Evolutionary conservation across 2,113 vertebrate species (phyloP).

Genomic region (Thermophis baileyi): DNA sequence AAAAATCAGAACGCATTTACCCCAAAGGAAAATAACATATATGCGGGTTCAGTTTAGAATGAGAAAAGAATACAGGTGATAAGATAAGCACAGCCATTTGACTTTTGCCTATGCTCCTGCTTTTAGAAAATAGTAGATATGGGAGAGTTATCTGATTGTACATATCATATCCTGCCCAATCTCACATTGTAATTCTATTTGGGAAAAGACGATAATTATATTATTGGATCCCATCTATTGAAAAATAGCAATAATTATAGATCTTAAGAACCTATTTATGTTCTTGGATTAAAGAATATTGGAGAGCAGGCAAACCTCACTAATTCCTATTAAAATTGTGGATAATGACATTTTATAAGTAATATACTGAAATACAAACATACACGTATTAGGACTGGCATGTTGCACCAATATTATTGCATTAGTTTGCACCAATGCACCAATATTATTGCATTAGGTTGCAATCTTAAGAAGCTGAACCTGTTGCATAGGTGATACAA

Average conservation of each 20-base stretch:
- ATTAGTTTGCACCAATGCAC: neutral
- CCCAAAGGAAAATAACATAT: neutral
- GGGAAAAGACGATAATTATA: neutral
- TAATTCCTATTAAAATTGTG: neutral
- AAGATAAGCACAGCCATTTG: neutral
- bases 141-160: neutral
- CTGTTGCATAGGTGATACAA: constrained; percentile 40
- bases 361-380: neutral
- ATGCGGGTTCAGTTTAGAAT: neutral
- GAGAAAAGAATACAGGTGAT: neutral
- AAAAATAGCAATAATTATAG: neutral
- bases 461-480: neutral
- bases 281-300: neutral
- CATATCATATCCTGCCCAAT: neutral
- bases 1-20: neutral
- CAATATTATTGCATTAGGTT: neutral
- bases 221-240: neutral
- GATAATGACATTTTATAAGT: neutral
- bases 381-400: neutral
- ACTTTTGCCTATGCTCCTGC: neutral
- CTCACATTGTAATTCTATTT: neutral
- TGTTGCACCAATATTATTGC: neutral
- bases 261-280: neutral
- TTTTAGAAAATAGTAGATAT: neutral
- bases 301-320: neutral